phyloP scores from a whole-genome alignment of 2,797 vertebrate genomes.

The Clarias laeviceps region DNA sequence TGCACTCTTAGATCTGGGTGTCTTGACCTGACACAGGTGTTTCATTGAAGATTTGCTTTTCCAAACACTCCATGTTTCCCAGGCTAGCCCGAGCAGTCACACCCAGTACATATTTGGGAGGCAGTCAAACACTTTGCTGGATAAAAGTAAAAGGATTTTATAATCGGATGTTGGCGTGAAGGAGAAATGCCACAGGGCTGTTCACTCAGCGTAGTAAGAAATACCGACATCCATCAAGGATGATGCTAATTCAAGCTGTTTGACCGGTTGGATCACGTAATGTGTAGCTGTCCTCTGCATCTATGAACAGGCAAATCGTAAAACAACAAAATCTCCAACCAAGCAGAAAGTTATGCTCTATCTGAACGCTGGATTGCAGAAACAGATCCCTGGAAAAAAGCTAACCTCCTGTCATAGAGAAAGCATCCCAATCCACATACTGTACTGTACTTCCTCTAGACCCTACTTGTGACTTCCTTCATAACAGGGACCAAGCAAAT shows the following conservation, averaged over 20 bases:
- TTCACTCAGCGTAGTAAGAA: constrained; percentile 19
- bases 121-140: not conserved
- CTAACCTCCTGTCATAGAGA: constrained; percentile 6
- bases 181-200: constrained; percentile 3
- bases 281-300: not conserved
- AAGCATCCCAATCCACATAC: not conserved
- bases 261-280: constrained; percentile 20
- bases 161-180: constrained; percentile 10
- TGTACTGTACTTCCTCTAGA: constrained; percentile 1
- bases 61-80: constrained; percentile 17
- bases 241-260: constrained; percentile 38
- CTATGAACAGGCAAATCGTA: constrained; percentile 36
- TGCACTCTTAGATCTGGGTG: constrained; percentile 9
- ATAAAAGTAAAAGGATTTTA: not conserved
- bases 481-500: not conserved
- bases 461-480: not conserved
- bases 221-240: constrained; percentile 28
- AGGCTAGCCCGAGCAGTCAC: not conserved
- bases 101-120: not conserved
- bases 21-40: constrained; percentile 51
- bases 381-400: constrained; percentile 44
- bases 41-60: constrained; percentile 17
- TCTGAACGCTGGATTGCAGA: constrained; percentile 53
- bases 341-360: constrained; percentile 36
- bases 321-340: constrained; percentile 21